These are phyloP conservation scores for Halictus quadricinctus DNA, from an alignment of 2,888 invertebrate genomes.

Conservation along the genomic window DNA sequence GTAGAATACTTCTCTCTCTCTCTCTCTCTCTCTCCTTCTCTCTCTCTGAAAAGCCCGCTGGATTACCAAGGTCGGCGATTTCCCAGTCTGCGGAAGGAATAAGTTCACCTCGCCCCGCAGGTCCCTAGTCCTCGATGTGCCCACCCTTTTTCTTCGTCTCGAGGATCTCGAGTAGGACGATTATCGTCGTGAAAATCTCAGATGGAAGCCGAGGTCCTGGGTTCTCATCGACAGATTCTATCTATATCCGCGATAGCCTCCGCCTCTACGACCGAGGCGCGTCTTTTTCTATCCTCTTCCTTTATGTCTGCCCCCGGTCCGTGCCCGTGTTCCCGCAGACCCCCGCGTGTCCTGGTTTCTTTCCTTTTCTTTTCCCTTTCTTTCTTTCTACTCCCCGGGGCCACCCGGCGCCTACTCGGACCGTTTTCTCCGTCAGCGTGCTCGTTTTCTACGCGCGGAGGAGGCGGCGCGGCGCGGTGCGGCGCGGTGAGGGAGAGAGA, in stretches of 20 bases:
- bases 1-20: constrained; percentile 45
- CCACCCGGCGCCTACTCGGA: background rate
- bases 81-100: constrained; percentile 62
- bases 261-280: constrained; percentile 30
- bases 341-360: background rate
- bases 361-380: constrained; percentile 12
- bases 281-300: constrained; percentile 33
- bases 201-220: constrained; percentile 60
- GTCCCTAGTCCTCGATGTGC: background rate
- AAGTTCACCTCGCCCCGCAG: constrained; percentile 43
- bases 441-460: background rate
- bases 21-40: too few species aligned
- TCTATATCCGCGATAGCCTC: constrained; percentile 61
- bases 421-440: constrained; percentile 57
- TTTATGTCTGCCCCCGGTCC: background rate
- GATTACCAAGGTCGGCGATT: constrained; percentile 70
- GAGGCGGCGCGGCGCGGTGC: background rate
- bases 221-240: constrained; percentile 70
- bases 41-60: constrained; percentile 51
- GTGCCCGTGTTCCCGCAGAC: background rate
- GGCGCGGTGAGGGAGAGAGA: too few species aligned
- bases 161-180: constrained; percentile 68
- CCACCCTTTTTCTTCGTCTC: constrained; percentile 56
- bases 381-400: background rate
- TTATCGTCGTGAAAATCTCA: constrained; percentile 74